These are phyloP conservation scores for Dromaius novaehollandiae DNA, from an alignment of 2,113 vertebrate genomes.

Conservation along the genomic window DNA sequence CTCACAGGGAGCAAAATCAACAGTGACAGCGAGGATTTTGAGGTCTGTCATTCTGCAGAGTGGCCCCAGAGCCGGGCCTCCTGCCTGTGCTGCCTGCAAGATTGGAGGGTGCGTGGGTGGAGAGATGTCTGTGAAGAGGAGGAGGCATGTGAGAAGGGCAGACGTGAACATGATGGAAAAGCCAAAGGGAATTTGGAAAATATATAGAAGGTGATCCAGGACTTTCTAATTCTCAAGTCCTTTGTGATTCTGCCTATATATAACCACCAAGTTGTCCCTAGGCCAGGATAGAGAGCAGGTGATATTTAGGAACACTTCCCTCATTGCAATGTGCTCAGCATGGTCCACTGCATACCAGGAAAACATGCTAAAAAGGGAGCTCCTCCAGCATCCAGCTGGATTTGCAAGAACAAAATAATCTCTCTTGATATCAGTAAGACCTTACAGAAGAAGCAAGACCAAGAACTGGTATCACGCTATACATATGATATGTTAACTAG, in stretches of 20 bases:
- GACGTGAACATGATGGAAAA: background rate
- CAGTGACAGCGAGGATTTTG: background rate
- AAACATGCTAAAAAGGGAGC: background rate
- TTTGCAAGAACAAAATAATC: background rate
- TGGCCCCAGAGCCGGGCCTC: background rate
- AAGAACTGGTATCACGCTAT: rapidly evolving
- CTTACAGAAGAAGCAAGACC: background rate
- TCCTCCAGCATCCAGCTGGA: background rate
- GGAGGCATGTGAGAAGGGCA: background rate
- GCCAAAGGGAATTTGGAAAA: background rate
- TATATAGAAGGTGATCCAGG: background rate
- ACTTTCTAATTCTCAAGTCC: background rate
- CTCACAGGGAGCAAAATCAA: background rate
- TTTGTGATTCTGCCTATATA: background rate
- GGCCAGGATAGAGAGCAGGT: background rate
- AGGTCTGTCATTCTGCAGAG: background rate
- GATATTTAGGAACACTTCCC: background rate
- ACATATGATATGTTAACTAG: no score
- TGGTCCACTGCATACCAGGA: background rate
- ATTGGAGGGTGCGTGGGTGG: rapidly evolving
- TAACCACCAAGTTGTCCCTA: background rate
- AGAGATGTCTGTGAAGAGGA: background rate
- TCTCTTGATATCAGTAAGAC: background rate
- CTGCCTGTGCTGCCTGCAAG: background rate
- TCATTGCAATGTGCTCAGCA: background rate